Conservation (phyloP, 2,888 invertebrate species). For the Monoplex corrugatus region DNA sequence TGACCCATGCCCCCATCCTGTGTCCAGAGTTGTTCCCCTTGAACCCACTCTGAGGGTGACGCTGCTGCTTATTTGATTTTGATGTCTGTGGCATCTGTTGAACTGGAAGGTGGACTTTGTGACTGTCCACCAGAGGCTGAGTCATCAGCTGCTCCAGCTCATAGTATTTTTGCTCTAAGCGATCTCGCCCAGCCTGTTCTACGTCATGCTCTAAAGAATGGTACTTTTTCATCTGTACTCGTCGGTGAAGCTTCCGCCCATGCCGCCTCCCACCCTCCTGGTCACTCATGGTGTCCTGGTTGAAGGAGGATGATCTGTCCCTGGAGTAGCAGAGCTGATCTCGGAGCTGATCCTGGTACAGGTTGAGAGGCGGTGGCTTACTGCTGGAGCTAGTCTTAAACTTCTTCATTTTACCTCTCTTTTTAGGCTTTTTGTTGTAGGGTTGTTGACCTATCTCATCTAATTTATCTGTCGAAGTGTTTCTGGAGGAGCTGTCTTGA, state of each 20-base stretch:
- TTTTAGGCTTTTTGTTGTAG: not conserved
- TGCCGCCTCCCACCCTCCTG: constrained; percentile 50
- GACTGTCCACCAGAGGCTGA: constrained; percentile 62
- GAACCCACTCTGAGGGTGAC: constrained; percentile 53
- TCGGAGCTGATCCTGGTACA: constrained; percentile 24
- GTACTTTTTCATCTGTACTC: constrained; percentile 62
- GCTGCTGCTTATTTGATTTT: constrained; percentile 55
- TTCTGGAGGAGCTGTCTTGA: not conserved
- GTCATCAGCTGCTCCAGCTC: constrained; percentile 69
- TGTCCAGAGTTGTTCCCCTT: not conserved
- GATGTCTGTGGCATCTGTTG: constrained; percentile 70
- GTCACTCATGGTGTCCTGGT: constrained; percentile 41
- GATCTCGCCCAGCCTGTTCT: constrained; percentile 65
- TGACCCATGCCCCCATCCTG: constrained; percentile 16
- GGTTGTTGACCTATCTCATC: not conserved
- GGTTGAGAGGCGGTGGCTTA: not conserved
- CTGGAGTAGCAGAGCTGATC: not conserved
- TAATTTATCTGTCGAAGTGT: not conserved
- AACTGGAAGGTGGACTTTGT: constrained; percentile 58
- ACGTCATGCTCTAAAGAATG: constrained; percentile 65
- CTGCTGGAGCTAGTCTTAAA: not conserved
- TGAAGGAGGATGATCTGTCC: not conserved
- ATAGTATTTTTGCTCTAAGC: constrained; percentile 68
- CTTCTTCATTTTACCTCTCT: not conserved
- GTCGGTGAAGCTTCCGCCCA: constrained; percentile 52